phyloP scores from a whole-genome alignment of 2,797 vertebrate species.

The Balearica regulorum region DNA sequence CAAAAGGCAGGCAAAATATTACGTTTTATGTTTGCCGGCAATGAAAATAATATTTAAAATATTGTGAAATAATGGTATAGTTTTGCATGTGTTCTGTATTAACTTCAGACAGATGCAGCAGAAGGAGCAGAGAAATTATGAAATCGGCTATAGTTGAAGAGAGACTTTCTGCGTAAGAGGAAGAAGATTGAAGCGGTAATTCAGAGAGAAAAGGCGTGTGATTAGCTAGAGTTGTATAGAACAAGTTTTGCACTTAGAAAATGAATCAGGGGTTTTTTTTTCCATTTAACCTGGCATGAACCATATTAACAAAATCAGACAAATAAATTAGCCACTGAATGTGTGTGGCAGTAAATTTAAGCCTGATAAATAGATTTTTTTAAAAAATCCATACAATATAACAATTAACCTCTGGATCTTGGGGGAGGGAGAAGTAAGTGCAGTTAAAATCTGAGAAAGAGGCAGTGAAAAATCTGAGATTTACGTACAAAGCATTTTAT shows the following conservation, averaged over 20 bases:
- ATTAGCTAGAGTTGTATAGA: not conserved
- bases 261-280: not conserved
- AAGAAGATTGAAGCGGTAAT: not conserved
- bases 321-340: not conserved
- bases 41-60: not conserved
- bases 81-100: not conserved
- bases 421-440: accelerated
- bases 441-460: not conserved
- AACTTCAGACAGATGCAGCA: not conserved
- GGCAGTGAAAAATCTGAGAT: not conserved
- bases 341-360: not conserved
- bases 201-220: not conserved
- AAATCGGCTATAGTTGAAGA: not conserved
- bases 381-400: not conserved
- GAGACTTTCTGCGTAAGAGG: not conserved
- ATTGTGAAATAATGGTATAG: not conserved
- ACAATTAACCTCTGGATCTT: not conserved
- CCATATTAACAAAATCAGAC: not conserved
- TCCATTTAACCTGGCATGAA: not conserved
- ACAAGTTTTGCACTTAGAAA: not conserved
- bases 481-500: not conserved
- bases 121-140: not conserved
- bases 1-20: not conserved
- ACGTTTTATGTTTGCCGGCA: not conserved
- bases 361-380: not conserved